A percentile compares a stretch with the other conserved stretches of the same genome.
Conservation (phyloP, 2,797 vertebrate species). For the Clarias fuscus region DNA sequence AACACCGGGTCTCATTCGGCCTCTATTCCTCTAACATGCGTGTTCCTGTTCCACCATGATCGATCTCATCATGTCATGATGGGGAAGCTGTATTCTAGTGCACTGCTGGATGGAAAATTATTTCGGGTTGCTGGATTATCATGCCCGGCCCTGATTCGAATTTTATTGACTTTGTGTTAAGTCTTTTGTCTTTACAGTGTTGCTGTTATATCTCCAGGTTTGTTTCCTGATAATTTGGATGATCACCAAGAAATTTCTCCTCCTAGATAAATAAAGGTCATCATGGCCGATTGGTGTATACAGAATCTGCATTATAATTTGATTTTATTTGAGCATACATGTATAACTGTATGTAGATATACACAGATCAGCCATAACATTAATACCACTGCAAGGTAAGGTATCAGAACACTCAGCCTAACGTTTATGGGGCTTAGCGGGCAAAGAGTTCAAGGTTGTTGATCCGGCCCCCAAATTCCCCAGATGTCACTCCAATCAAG, state of each 20-base stretch:
- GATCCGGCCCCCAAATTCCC: too few relatives aligned
- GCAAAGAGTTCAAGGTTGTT: too few relatives aligned
- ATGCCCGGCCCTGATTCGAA: not conserved
- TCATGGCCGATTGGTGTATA: not conserved
- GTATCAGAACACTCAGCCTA: too few relatives aligned
- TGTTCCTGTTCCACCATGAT: constrained; percentile 4
- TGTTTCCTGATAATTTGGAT: not conserved
- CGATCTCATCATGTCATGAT: constrained; percentile 1
- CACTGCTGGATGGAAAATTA: not conserved
- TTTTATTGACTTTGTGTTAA: not conserved
- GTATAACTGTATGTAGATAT: too few relatives aligned
- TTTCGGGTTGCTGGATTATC: not conserved
- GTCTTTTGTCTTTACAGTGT: not conserved
- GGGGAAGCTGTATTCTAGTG: not conserved
- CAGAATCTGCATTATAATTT: not conserved
- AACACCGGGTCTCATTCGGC: constrained; percentile 20
- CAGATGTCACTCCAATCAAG: too few relatives aligned
- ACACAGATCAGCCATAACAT: too few relatives aligned
- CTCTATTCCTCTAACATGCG: constrained; percentile 7
- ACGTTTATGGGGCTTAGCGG: too few relatives aligned
- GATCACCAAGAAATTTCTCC: not conserved
- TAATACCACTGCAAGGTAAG: too few relatives aligned
- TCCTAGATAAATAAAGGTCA: not conserved
- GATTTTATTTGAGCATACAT: not conserved
- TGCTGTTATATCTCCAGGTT: too few relatives aligned